These are phyloP conservation scores for Pangasius djambal DNA, from an alignment of 2,797 vertebrate species.

Conservation along the genomic window DNA sequence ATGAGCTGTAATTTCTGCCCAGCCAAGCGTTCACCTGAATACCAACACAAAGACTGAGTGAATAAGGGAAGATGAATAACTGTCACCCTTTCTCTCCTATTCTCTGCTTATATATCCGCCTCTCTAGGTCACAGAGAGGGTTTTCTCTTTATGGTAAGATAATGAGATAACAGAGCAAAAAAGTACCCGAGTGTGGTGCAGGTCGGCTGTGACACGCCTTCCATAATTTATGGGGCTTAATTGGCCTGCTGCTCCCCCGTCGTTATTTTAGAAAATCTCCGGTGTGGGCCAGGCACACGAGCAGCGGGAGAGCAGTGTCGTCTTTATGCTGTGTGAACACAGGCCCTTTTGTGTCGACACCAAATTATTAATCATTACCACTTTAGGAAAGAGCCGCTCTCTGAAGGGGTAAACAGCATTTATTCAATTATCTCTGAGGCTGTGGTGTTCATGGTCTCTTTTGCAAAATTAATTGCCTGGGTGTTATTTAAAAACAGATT, in stretches of 20 bases:
- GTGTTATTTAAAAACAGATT: constrained; percentile 50
- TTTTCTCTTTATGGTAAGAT: constrained; percentile 61
- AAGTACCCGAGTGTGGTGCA: constrained; percentile 28
- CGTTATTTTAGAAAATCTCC: constrained; percentile 66
- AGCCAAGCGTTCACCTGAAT: constrained; percentile 64
- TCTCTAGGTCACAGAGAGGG: constrained; percentile 60
- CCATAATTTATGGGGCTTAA: constrained; percentile 78
- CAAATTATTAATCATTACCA: constrained; percentile 68
- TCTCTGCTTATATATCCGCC: constrained; percentile 33
- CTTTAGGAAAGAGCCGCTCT: constrained; percentile 49
- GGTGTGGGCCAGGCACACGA: constrained; percentile 60
- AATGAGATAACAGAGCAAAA: constrained; percentile 65
- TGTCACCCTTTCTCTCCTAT: constrained; percentile 20
- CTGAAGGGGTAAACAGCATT: constrained; percentile 49
- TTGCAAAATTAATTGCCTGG: constrained; percentile 47
- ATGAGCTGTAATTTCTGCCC: constrained; percentile 69
- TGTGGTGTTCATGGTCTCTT: constrained; percentile 47
- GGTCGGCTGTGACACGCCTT: constrained; percentile 48
- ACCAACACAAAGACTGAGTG: constrained; percentile 42
- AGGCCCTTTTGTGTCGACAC: constrained; percentile 68
- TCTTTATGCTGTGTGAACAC: constrained; percentile 71
- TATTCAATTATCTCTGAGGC: constrained; percentile 54
- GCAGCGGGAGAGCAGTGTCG: constrained; percentile 56
- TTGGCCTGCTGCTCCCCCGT: constrained; percentile 73
- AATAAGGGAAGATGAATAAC: constrained; percentile 41